phyloP scores from a whole-genome alignment of 2,888 invertebrate species.

The Cinara cedri region DNA sequence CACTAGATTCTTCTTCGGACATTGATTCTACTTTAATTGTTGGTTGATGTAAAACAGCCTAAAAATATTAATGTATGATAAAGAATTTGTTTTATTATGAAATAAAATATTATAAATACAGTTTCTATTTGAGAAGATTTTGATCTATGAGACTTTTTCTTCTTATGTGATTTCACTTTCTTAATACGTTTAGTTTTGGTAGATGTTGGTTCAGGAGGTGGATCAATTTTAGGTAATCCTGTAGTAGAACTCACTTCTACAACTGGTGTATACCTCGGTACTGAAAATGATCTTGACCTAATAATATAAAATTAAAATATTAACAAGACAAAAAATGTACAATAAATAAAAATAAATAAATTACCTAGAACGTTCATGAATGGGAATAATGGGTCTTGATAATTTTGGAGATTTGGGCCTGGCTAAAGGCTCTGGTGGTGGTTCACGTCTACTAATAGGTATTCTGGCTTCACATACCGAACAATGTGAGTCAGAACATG shows the following conservation, averaged over 20 bases:
- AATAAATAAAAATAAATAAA: neutral
- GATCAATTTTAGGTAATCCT: conserved; percentile 36
- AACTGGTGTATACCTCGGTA: conserved; percentile 64
- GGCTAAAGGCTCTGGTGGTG: conserved; percentile 57
- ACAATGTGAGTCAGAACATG: conserved; percentile 58
- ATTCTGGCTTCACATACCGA: conserved; percentile 57
- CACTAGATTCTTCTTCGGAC: conserved; percentile 60
- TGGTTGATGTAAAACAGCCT: conserved; percentile 57
- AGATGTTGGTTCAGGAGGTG: conserved; percentile 39
- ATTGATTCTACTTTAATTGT: conserved; percentile 61
- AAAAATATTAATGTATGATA: neutral
- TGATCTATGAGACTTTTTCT: conserved; percentile 57
- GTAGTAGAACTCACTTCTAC: conserved; percentile 55
- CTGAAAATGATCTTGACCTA: conserved; percentile 69
- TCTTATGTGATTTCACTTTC: conserved; percentile 56
- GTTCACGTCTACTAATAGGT: conserved; percentile 44
- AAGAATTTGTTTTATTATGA: neutral
- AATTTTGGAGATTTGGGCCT: conserved; percentile 56
- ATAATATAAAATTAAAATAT: conserved; percentile 59
- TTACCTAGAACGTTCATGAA: conserved; percentile 58
- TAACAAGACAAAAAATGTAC: neutral
- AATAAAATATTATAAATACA: conserved; percentile 30
- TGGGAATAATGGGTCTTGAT: conserved; percentile 55
- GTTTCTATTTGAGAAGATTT: conserved; percentile 54
- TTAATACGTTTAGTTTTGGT: conserved; percentile 55